Conservation (phyloP, 2,888 invertebrate genomes). For the Bruchidius siliquastri region DNA sequence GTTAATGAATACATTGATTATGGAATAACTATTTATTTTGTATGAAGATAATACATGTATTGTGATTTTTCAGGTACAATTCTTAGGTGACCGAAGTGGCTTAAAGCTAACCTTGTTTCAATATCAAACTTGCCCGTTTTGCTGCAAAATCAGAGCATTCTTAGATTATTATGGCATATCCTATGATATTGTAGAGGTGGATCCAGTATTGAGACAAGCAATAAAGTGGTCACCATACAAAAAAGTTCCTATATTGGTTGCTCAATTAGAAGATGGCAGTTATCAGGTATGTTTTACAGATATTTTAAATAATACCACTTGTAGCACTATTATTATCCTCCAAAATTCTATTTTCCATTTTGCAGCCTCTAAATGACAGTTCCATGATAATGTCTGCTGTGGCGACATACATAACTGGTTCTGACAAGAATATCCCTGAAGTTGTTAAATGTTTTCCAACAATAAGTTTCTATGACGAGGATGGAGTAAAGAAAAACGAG, state of each 20-base stretch:
- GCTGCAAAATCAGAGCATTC: conserved; percentile 88
- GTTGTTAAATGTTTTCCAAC: conserved; percentile 73
- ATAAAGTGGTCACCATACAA: conserved; percentile 91
- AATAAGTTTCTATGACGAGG: conserved; percentile 62
- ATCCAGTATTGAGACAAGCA: conserved; percentile 87
- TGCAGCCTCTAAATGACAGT: conserved; percentile 86
- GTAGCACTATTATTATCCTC: too few relatives aligned
- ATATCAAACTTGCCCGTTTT: conserved; percentile 97
- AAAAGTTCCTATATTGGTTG: conserved; percentile 90
- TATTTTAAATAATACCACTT: too few relatives aligned
- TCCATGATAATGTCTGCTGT: conserved; percentile 88
- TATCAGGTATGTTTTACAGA: conserved; percentile 55
- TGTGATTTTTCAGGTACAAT: conserved; percentile 54
- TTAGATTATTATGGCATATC: conserved; percentile 90
- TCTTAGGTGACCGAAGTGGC: conserved; percentile 60
- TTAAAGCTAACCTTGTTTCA: conserved; percentile 87
- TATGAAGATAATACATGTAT: too few relatives aligned
- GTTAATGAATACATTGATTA: conserved; percentile 6
- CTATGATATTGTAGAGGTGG: conserved; percentile 95
- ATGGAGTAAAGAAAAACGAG: conserved; percentile 65
- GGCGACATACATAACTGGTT: conserved; percentile 68
- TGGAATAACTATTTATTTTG: neutral
- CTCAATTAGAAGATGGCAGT: conserved; percentile 65
- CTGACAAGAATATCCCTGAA: conserved; percentile 58
- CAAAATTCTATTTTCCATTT: too few relatives aligned